Base-by-base conservation (phyloP, 2,888 invertebrate genomes). In the Drosophila eohydei region DNA sequence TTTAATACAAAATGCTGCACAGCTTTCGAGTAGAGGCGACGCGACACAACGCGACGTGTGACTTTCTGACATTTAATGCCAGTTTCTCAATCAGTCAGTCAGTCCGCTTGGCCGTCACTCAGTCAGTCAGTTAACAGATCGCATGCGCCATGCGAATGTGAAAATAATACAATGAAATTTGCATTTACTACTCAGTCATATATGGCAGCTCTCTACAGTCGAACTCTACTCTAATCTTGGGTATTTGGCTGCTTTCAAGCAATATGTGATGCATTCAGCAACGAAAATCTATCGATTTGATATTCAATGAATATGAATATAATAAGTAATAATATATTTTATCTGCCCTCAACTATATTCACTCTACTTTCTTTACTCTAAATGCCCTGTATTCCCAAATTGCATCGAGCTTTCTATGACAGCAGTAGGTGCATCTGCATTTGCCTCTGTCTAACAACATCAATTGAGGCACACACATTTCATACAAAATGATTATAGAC, bases 51-150 rank as follows among this genome's bases (percentile, higher is more conserved):
- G 87, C 84, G 82, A 75, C 84, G 84, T 83, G 85, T 87, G 84
- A 85, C 88, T 85, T 88, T 83, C 44, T 85, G 84, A 85, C 83
- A 85, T 85, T 88, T 85, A 85, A 88, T 88, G 83, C 85, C 83
- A 83, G 74, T 75, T 88, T 77, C 38, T 54, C 54, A 54, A 34
- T 21, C 54, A 54, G 54, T 28, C 54, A 54, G 52, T 21, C 52
- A 21, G 21, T 9, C n/a, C n/a, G 9, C 12, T 34, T 0, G 26
- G 9, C 26, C 7, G 21, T 52, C 26, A 3, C 14, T 8, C 51
- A 11, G 16, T 34, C 51, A 6, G 83, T 7, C 51, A 64, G 70
- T 66, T 72, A 60, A 54, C 77, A 46, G 40, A 30, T 75, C 55
- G 75, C 77, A 74, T 75, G 78, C 67, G 63, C 68, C 82, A 76